A percentile compares a stretch with the other conserved stretches of the same genome.
phyloP scores from a whole-genome alignment of 1,140 invertebrate species.

The Gonatopus flavifemur region DNA sequence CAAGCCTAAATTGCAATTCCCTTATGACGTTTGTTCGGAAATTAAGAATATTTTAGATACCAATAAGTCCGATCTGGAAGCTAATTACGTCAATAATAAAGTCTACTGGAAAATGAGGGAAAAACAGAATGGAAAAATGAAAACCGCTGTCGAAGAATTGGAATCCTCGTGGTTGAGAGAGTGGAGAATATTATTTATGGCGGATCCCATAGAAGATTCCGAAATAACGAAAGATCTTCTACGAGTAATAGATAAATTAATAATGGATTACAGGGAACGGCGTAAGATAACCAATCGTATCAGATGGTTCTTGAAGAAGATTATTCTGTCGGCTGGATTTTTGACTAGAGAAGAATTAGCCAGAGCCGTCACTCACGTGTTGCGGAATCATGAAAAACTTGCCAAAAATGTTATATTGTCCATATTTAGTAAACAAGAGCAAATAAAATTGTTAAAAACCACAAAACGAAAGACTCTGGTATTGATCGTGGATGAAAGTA shows the following conservation, averaged over 20 bases:
- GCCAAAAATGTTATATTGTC: slow-evolving; percentile 49
- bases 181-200: slow-evolving; percentile 65
- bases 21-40: slow-evolving; percentile 46
- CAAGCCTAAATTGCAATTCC: slow-evolving; percentile 46
- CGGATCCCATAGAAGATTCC: slow-evolving; percentile 55
- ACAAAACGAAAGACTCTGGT: slow-evolving; percentile 63
- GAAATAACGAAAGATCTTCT: slow-evolving; percentile 36
- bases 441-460: slow-evolving; percentile 48
- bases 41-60: slow-evolving; percentile 41
- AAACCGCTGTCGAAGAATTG: slow-evolving; percentile 62
- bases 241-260: slow-evolving; percentile 55
- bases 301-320: slow-evolving; percentile 60
- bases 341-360: slow-evolving; percentile 54
- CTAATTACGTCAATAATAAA: slow-evolving; percentile 45
- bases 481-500: slow-evolving; percentile 67
- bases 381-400: slow-evolving; percentile 54
- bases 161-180: slow-evolving; percentile 66
- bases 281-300: slow-evolving; percentile 51
- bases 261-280: slow-evolving; percentile 50
- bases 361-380: slow-evolving; percentile 44
- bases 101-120: slow-evolving; percentile 62
- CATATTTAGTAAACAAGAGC: slow-evolving; percentile 46
- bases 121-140: slow-evolving; percentile 61
- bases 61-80: slow-evolving; percentile 39
- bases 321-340: slow-evolving; percentile 43